Conservation (phyloP, 2,888 invertebrate genomes). For the Ellobium chinense region DNA sequence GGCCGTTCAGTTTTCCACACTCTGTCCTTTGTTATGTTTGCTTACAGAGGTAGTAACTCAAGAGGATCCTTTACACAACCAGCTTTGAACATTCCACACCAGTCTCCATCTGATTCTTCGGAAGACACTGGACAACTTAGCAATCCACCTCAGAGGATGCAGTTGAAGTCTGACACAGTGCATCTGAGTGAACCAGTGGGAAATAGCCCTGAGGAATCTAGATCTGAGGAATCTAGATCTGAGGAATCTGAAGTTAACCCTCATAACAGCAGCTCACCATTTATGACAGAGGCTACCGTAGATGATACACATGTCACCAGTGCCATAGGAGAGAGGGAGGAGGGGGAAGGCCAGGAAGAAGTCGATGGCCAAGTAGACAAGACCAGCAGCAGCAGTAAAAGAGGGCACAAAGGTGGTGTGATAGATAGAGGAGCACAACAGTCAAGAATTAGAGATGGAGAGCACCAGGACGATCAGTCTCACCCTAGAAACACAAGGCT, state of each 20-base stretch:
- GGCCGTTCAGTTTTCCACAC: too few relatives aligned
- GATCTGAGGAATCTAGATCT: conserved; percentile 1
- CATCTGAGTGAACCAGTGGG: background rate
- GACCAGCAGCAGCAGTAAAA: background rate
- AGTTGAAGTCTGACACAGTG: background rate
- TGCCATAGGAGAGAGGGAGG: conserved; percentile 39
- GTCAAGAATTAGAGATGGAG: too few relatives aligned
- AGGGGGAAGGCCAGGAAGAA: conserved; percentile 42
- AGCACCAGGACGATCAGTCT: background rate
- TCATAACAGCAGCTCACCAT: too few relatives aligned
- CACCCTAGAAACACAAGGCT: background rate
- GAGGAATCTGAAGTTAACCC: background rate
- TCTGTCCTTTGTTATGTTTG: too few relatives aligned
- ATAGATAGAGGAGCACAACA: too few relatives aligned
- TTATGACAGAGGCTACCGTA: too few relatives aligned
- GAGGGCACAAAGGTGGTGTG: too few relatives aligned
- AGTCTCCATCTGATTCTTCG: background rate
- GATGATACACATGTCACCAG: background rate
- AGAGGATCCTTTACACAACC: background rate
- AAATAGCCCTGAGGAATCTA: conserved; percentile 6
- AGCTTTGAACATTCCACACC: background rate
- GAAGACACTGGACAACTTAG: background rate
- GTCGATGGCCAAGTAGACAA: background rate
- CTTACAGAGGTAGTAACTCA: too few relatives aligned
- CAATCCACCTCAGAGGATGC: background rate